Base-by-base conservation (phyloP, 2,888 invertebrate species). In the Erebia aethiops region DNA sequence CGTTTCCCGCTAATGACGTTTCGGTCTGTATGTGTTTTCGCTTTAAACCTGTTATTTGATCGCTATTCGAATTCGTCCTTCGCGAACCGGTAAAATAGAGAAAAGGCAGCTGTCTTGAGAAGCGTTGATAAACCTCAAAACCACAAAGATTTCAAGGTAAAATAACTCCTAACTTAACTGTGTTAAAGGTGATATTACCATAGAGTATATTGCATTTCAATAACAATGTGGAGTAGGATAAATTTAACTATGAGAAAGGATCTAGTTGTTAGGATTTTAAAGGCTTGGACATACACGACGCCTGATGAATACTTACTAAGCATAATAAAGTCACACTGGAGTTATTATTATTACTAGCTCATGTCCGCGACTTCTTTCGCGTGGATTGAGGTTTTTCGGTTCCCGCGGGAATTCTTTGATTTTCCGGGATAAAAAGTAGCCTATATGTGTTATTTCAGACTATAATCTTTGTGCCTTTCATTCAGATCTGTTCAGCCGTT, bases 71-170 rank as follows among this genome's bases (percentile, higher is more conserved):
- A 79, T 78, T 77, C 76, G 77, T 86, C 79, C 80, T 81, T 82
- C 79, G 75, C 70, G 54, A 77, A 86, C 86, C 85, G 82, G 86
- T 84, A 84, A 79, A 77, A 81, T 87, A 88, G 86, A 84, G 75
- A 78, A 85, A 82, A 81, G 76, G 77, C 79, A 81, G 79, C 77
- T 81, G 82, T 76, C 51, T 80, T 78, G 77, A 68, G 66, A 70
- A 49, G 62, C 14, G 65, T 67, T 68, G 67, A 71, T 67, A 74
- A 69, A 72, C 69, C 81, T 71, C 71, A 58, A 70, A 77, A 72
- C 77, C 69, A 76, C 9, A 65, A 56, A 67, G 54, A 41, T n/a
- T 16, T 57, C 54, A 65, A 14, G 60, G 41, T 35, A 70, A 70
- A 70, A 57, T 60, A 49, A 26, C 11, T 51, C 51, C 61, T 76